Evolutionary conservation across 2,888 invertebrate species (phyloP).

Genomic region (Oasisia sp.): DNA sequence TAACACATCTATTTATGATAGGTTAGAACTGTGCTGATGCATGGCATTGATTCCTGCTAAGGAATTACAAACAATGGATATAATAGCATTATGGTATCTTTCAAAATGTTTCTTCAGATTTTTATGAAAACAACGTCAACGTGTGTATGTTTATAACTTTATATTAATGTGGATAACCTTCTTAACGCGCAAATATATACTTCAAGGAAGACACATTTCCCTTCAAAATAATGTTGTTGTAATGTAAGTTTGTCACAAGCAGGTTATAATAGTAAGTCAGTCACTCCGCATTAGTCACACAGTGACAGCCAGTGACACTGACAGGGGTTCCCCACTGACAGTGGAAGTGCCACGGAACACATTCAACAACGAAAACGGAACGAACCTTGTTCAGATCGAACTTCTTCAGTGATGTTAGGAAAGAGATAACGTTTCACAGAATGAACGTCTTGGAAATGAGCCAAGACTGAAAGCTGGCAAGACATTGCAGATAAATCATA

Average conservation of each 20-base stretch:
- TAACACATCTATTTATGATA: too few species aligned
- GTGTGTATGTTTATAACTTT: too few species aligned
- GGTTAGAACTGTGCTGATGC: too few species aligned
- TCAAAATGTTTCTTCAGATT: too few species aligned
- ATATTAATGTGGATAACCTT: too few species aligned
- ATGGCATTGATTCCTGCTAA: too few species aligned
- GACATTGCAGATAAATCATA: conserved; percentile 33
- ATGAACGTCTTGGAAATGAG: conserved; percentile 38
- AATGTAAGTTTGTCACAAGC: background rate
- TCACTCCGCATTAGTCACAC: background rate
- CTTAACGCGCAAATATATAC: background rate
- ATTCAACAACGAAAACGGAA: background rate
- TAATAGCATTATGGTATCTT: too few species aligned
- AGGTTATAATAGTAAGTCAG: background rate
- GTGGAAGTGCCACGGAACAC: background rate
- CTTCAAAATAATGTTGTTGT: background rate
- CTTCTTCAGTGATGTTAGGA: conserved; percentile 32
- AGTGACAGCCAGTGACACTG: too few species aligned
- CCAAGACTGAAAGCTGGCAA: conserved; percentile 40
- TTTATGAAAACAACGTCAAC: too few species aligned
- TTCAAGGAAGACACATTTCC: background rate
- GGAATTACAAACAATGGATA: too few species aligned
- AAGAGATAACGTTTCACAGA: conserved; percentile 39
- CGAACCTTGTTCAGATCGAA: conserved; percentile 26
- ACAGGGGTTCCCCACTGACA: too few species aligned